A percentile compares a stretch with the other conserved stretches of the same genome.
Conservation (phyloP, 2,888 invertebrate species). For the Pemphredon lugubris region DNA sequence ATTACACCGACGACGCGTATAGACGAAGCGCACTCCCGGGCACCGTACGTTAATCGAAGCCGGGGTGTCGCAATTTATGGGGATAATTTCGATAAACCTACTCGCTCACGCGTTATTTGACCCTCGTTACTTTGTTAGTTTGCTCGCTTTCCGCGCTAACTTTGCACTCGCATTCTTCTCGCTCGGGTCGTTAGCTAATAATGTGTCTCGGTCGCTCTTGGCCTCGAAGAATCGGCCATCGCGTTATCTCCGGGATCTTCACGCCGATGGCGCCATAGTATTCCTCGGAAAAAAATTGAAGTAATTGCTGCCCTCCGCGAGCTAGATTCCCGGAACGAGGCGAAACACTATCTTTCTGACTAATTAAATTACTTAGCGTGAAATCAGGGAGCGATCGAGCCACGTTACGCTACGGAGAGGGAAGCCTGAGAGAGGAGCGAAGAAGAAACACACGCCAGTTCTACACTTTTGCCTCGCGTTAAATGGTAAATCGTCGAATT, state of each 20-base stretch:
- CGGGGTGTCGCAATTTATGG: neutral
- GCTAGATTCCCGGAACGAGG: conserved; percentile 59
- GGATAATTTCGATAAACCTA: neutral
- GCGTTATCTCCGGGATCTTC: conserved; percentile 73
- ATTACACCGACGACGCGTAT: too few species aligned
- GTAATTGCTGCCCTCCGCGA: conserved; percentile 56
- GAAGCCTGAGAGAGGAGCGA: conserved; percentile 7
- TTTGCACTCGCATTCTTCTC: neutral
- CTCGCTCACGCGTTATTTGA: too few species aligned
- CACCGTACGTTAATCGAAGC: too few species aligned
- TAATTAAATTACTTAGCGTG: conserved; percentile 67
- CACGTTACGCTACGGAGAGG: conserved; percentile 24
- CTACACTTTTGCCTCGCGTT: conserved; percentile 35
- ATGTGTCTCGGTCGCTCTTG: conserved; percentile 6
- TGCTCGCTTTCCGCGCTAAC: neutral
- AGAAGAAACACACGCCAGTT: conserved; percentile 16
- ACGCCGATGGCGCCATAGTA: conserved; percentile 72
- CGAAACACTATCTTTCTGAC: conserved; percentile 57
- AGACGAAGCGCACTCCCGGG: too few species aligned
- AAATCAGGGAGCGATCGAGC: conserved; percentile 52
- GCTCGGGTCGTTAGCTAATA: conserved; percentile 8
- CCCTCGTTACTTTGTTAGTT: too few species aligned
- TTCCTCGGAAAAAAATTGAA: conserved; percentile 43
- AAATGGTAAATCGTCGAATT: conserved; percentile 60
- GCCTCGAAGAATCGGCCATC: conserved; percentile 18